Evolutionary conservation across 2,888 invertebrate species (phyloP), one percentile per base, ranked within the genome.

Genomic region (Smittia sp.): DNA sequence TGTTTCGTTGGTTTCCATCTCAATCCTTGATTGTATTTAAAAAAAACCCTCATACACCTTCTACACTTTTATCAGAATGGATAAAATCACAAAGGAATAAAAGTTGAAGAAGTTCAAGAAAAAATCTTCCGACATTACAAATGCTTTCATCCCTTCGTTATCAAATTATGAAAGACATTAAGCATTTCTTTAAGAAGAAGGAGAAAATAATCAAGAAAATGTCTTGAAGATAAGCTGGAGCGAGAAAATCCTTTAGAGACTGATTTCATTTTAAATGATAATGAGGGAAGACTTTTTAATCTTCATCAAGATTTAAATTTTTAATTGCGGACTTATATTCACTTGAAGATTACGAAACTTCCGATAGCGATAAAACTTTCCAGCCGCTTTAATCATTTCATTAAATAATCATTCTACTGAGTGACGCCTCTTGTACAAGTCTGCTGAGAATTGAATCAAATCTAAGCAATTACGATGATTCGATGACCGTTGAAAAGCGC

Each of bases 131-230:
- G n/a, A n/a, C n/a, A n/a, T 46, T 46, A 46, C 7, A 46, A 15
- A 46, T n/a, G n/a, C 18, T 2, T 46, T 15, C n/a, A 3, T 46
- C 52, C 52, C n/a, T 46, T 46, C 52, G n/a, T 46, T 46, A 46
- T 46, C 52, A 46, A 46, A 46, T 46, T 46, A 46, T 46, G 52
- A 46, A 46, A 46, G 18, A 46, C 18, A 46, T 11, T n/a, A 46
- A 15, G 52, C 11, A 39, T 9, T 9, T 39, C 7, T 9, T 39
- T 39, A 39, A 9, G 32, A 46, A 46, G n/a, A 46, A 6, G 18
- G n/a, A 18, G 52, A 46, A 46, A 46, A 13, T 46, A 18, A 46
- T 13, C 11, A 46, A 18, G 18, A 15, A 46, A 46, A 46, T 15
- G 52, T 15, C 11, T 3, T 46, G 11, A 46, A 46, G 18, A 18